These are phyloP conservation scores for Gallinago undulata DNA, from an alignment of 2,113 vertebrate genomes.

Conservation along the genomic window DNA sequence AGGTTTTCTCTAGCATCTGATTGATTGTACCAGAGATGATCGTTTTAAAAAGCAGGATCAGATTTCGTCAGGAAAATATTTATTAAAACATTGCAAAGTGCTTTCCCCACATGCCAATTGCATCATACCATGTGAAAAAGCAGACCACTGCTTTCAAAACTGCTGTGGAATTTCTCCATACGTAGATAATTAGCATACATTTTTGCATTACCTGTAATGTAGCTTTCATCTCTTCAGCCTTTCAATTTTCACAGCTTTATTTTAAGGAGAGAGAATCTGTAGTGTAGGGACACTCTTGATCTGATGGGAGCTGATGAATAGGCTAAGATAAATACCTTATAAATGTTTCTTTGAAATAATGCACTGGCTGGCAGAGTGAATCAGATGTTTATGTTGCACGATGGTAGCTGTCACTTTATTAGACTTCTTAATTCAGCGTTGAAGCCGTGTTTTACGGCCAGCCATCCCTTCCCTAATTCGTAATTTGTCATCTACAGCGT, in stretches of 20 bases:
- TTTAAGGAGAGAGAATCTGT: not conserved
- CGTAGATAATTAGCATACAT: not conserved
- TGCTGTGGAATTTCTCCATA: not conserved
- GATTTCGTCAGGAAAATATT: not conserved
- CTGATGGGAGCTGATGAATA: conserved; percentile 32
- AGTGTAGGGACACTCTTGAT: not conserved
- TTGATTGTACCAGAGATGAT: not conserved
- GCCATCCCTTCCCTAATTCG: not conserved
- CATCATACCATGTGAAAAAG: not conserved
- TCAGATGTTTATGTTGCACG: not conserved
- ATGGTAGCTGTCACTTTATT: conserved; percentile 14
- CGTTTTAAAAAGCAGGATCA: not conserved
- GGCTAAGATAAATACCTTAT: not conserved
- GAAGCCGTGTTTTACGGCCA: not conserved
- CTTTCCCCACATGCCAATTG: not conserved
- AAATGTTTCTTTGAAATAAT: conserved; percentile 20
- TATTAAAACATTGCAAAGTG: not conserved
- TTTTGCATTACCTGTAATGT: not conserved
- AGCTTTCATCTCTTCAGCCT: not conserved
- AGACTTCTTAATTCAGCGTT: not conserved
- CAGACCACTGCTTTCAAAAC: not conserved
- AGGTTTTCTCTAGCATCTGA: fast-evolving
- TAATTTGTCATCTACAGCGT: not conserved
- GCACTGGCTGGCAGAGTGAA: not conserved
- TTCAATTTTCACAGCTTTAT: not conserved